These are phyloP conservation scores for Eledona agricola DNA, from an alignment of 2,888 invertebrate genomes.

Conservation along the genomic window DNA sequence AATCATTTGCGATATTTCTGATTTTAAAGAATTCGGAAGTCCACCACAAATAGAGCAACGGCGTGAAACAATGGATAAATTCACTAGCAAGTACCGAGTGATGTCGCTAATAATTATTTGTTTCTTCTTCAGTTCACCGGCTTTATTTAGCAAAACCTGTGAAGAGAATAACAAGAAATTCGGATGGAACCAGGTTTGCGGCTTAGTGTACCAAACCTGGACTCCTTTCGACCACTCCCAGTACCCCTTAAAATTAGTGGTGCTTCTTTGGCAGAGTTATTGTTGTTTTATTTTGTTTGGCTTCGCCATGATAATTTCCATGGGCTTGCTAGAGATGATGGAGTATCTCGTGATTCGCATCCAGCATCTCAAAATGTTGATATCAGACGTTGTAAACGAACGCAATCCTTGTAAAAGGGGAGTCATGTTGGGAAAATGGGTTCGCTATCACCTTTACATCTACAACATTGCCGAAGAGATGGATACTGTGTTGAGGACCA, in stretches of 20 bases:
- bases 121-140: too few species aligned
- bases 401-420: not conserved
- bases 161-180: slow-evolving; percentile 1
- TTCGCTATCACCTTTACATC: slow-evolving; percentile 6
- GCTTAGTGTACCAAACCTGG: slow-evolving; percentile 16
- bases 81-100: too few species aligned
- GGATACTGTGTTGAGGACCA: not conserved
- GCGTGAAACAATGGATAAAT: too few species aligned
- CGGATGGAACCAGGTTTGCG: slow-evolving; percentile 8
- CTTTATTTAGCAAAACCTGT: too few species aligned
- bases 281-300: slow-evolving; percentile 9
- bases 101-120: too few species aligned
- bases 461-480: slow-evolving; percentile 1
- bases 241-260: slow-evolving; percentile 8
- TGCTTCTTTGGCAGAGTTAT: slow-evolving; percentile 6
- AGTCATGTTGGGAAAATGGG: slow-evolving; percentile 3
- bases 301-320: slow-evolving; percentile 3
- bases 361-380: slow-evolving; percentile 13
- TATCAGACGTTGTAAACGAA: not conserved
- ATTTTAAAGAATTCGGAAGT: too few species aligned
- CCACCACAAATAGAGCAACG: too few species aligned
- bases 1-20: too few species aligned
- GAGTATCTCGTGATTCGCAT: slow-evolving; percentile 18
- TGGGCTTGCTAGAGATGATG: slow-evolving; percentile 8
- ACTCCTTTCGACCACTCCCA: slow-evolving; percentile 14